phyloP scores from a whole-genome alignment of 2,797 vertebrate genomes.

The Sphaeramia orbicularis region DNA sequence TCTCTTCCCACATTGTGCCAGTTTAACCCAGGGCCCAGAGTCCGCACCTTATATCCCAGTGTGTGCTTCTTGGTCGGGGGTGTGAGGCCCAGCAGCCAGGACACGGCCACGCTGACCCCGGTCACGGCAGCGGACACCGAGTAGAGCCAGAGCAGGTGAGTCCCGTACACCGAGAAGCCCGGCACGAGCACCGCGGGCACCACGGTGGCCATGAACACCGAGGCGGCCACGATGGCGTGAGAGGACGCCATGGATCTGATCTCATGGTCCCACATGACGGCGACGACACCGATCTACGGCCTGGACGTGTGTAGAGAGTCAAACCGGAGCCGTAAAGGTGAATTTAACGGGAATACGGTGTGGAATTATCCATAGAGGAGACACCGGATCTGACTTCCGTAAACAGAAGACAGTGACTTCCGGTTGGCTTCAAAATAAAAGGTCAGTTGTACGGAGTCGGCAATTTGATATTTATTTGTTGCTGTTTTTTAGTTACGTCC shows the following conservation, averaged over 20 bases:
- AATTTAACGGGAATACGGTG: background rate
- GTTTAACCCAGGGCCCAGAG: too few species aligned
- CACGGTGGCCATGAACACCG: slow-evolving; percentile 86
- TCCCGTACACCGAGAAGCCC: slow-evolving; percentile 89
- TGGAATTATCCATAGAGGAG: slow-evolving; percentile 1
- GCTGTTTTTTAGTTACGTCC: too few species aligned
- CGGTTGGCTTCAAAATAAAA: slow-evolving; percentile 65
- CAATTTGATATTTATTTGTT: too few species aligned
- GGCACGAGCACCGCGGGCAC: slow-evolving; percentile 84
- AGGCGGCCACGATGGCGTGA: slow-evolving; percentile 87
- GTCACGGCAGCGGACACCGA: slow-evolving; percentile 86
- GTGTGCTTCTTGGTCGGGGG: slow-evolving; percentile 89
- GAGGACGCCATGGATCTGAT: slow-evolving; percentile 88
- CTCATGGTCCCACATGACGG: slow-evolving; percentile 91
- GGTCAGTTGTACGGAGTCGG: background rate
- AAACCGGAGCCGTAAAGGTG: background rate
- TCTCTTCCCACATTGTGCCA: too few species aligned
- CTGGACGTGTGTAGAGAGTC: rapidly evolving
- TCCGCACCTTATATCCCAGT: slow-evolving; percentile 88
- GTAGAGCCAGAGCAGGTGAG: slow-evolving; percentile 92
- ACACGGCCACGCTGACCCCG: slow-evolving; percentile 85
- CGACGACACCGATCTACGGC: background rate
- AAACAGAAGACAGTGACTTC: slow-evolving; percentile 62
- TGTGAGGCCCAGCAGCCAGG: slow-evolving; percentile 88
- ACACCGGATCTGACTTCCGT: slow-evolving; percentile 61